These are phyloP conservation scores for Pristionchus japonicus DNA, from an alignment of 2,888 invertebrate species.

Conservation along the genomic window DNA sequence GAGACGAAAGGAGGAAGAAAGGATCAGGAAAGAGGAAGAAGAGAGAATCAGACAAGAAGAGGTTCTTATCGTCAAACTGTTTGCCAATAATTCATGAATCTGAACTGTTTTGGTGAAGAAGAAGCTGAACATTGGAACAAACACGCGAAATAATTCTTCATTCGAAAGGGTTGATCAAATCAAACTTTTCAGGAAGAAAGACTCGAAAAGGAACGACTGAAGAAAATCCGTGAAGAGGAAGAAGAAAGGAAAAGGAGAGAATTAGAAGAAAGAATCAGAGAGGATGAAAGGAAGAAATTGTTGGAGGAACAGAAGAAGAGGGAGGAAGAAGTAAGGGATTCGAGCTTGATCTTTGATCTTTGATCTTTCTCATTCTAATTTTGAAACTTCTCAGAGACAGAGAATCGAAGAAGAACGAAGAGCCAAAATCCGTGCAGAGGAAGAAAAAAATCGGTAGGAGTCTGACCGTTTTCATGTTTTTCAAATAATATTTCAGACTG, in stretches of 20 bases:
- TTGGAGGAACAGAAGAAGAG: constrained; percentile 38
- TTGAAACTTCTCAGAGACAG: neutral
- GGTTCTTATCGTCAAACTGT: too few relatives aligned
- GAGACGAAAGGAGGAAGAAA: constrained; percentile 24
- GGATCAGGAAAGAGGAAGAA: constrained; percentile 2
- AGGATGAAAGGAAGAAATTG: constrained; percentile 37
- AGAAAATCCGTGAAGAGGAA: constrained; percentile 17
- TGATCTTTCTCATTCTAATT: neutral
- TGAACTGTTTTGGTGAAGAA: neutral
- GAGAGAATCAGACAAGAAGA: constrained; percentile 15
- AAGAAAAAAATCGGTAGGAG: constrained; percentile 10
- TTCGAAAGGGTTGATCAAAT: too few relatives aligned
- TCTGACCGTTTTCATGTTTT: neutral
- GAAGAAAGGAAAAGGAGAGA: constrained; percentile 21
- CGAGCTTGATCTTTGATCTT: neutral
- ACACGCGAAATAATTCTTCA: too few relatives aligned
- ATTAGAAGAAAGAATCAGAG: constrained; percentile 9
- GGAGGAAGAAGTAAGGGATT: constrained; percentile 44
- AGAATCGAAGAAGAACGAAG: constrained; percentile 5
- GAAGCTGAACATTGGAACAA: too few relatives aligned
- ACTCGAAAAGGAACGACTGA: neutral
- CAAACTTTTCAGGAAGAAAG: neutral
- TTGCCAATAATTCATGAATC: too few relatives aligned
- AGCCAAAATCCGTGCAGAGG: neutral
- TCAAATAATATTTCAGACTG: neutral